Percentiles rank a stretch among this genome's conserved stretches.
phyloP scores from a whole-genome alignment of 2,888 invertebrate species.

The Mesopsocus fuscifrons region DNA sequence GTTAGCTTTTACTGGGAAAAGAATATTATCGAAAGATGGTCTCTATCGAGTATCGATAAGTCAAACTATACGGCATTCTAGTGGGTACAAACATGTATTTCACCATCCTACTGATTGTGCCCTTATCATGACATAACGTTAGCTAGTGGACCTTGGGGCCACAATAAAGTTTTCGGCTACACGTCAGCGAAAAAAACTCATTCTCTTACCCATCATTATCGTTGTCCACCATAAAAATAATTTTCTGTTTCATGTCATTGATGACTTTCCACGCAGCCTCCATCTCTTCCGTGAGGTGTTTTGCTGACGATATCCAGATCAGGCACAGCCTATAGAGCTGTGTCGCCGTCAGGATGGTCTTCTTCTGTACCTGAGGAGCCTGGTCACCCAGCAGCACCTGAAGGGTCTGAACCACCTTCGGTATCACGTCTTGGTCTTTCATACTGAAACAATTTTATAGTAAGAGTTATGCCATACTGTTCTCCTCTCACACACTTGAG shows the following conservation, averaged over 20 bases:
- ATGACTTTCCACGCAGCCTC: constrained; percentile 77
- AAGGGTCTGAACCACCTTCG: constrained; percentile 60
- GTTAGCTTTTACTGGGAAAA: too few species aligned
- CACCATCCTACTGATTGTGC: too few species aligned
- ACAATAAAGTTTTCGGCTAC: not conserved
- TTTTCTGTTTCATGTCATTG: constrained; percentile 58
- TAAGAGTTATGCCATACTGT: too few species aligned
- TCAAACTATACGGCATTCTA: too few species aligned
- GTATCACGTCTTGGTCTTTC: constrained; percentile 58
- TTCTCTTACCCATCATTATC: constrained; percentile 74
- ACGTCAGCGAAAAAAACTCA: too few species aligned
- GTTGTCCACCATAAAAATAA: constrained; percentile 81
- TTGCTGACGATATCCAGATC: constrained; percentile 55
- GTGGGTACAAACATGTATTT: too few species aligned
- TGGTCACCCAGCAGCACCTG: constrained; percentile 59
- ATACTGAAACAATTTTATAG: constrained; percentile 63
- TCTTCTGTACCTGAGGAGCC: constrained; percentile 70
- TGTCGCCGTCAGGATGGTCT: constrained; percentile 74
- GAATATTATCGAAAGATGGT: too few species aligned
- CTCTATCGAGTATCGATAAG: too few species aligned
- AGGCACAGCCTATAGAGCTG: constrained; percentile 65
- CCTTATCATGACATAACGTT: too few species aligned
- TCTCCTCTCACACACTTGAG: too few species aligned
- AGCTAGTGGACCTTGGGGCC: too few species aligned
- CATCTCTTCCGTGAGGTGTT: constrained; percentile 50